A percentile compares a stretch with the other conserved stretches of the same genome.
These are phyloP conservation scores for Neodiprion virginianus DNA, from an alignment of 1,140 invertebrate species.

Conservation along the genomic window DNA sequence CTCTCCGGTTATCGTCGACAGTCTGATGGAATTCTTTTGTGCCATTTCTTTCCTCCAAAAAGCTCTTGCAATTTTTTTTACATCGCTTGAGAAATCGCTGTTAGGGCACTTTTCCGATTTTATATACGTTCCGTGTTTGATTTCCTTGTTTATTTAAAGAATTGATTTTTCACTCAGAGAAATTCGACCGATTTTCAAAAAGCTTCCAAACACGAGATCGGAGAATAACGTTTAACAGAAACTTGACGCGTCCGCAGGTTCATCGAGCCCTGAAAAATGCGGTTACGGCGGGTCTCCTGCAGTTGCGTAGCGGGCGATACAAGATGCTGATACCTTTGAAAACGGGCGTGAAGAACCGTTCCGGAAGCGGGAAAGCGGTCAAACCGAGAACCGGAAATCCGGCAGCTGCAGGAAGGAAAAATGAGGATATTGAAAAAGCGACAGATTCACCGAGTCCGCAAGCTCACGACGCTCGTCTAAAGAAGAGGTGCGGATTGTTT, in stretches of 20 bases:
- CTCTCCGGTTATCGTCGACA: neutral
- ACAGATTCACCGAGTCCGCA: slow-evolving; percentile 6
- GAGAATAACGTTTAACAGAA: too few species aligned
- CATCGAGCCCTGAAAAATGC: slow-evolving; percentile 51
- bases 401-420: slow-evolving; percentile 7
- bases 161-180: too few species aligned
- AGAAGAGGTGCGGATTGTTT: neutral
- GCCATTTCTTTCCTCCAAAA: neutral
- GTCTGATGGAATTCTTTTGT: neutral
- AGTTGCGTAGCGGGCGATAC: slow-evolving; percentile 48
- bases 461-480: neutral
- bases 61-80: too few species aligned
- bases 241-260: slow-evolving; percentile 35
- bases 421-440: slow-evolving; percentile 21
- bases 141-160: too few species aligned
- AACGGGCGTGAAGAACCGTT: neutral
- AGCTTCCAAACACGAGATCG: too few species aligned
- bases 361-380: slow-evolving; percentile 1
- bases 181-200: too few species aligned
- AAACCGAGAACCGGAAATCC: slow-evolving; percentile 24
- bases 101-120: too few species aligned
- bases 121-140: too few species aligned
- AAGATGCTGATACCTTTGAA: slow-evolving; percentile 31
- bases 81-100: too few species aligned
- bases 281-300: slow-evolving; percentile 48